Conservation (phyloP, 1,140 invertebrate species). For the Alviniconcha marisindica region DNA sequence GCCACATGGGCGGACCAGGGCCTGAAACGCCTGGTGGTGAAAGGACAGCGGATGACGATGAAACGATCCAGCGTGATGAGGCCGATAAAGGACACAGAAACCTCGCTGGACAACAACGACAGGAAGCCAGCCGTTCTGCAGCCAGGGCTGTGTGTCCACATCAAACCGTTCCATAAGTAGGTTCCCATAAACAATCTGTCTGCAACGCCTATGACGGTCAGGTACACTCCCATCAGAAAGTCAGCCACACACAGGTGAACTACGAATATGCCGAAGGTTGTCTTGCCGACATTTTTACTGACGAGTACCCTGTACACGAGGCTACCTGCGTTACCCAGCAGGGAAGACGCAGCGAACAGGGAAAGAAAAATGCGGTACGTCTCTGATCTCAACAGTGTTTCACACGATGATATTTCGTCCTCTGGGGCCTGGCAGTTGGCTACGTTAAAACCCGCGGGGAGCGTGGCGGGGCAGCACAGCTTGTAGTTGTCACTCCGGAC, state of each 20-base stretch:
- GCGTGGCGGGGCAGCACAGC: conserved; percentile 49
- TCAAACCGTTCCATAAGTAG: conserved; percentile 50
- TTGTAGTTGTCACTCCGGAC: conserved; percentile 43
- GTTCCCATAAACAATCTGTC: conserved; percentile 52
- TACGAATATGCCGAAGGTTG: conserved; percentile 44
- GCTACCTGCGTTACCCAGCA: conserved; percentile 55
- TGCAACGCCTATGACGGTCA: conserved; percentile 57
- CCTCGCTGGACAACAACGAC: conserved; percentile 54
- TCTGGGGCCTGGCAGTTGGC: conserved; percentile 43
- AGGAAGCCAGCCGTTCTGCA: conserved; percentile 64
- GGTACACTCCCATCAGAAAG: conserved; percentile 64
- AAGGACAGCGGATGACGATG: conserved; percentile 56
- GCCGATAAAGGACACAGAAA: conserved; percentile 50
- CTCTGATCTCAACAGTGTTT: conserved; percentile 45
- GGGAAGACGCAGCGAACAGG: conserved; percentile 47
- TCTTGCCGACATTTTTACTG: neutral
- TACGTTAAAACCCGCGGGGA: neutral
- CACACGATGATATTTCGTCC: conserved; percentile 60
- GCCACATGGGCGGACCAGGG: conserved; percentile 29
- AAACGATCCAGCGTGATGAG: conserved; percentile 58
- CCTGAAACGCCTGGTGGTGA: conserved; percentile 36
- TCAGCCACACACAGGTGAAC: conserved; percentile 59
- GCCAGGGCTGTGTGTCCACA: conserved; percentile 46
- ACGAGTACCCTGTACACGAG: conserved; percentile 48
- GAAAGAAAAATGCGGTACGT: conserved; percentile 46